Base-by-base conservation (phyloP, 2,888 invertebrate genomes). In the Stramonita haemastoma region DNA sequence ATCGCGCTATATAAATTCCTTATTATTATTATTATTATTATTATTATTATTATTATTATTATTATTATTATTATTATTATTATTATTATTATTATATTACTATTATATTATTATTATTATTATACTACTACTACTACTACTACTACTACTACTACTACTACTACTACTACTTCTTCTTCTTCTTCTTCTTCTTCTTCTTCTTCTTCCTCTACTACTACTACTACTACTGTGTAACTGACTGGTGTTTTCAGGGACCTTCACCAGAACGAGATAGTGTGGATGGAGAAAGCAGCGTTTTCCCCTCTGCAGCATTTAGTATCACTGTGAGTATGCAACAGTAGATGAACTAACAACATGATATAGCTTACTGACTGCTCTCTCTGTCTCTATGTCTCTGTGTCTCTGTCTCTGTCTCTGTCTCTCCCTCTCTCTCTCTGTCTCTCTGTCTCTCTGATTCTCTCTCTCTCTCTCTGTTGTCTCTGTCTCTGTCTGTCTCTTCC, bases 191-290 rank as follows among this genome's bases (percentile, higher is more conserved):
- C 46, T 46, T 5, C 46, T 46, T 5, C 46, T 46, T 5, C 46
- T 46, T 5, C 46, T 46, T 5, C 46, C 8, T 5, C 46, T 46
- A 46, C 46, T 46, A 46, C 46, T 46, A 46, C 46, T 46, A 46
- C 46, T 46, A 46, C 46, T 46, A 46, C 46, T 46, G 8, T 8
- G 8, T 46, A 8, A 46, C 46, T 46, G 46, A 46, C 46, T 46
- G 46, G 46, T 46, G 46, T 46, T 2, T 77, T 1, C 70, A 83
- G 81, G n/a, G 81, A 88, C 26, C 88, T 88, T n/a, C 88, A 84
- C 29, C 88, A 88, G 70, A 88, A 88, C 70, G 81, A 88, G 32
- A 88, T 88, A 26, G 88, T 88, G 46, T 88, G 88, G 88, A 88
- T 88, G 36, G 88, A 88, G 66, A 66, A 84, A 17, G 66, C 13